A percentile compares a stretch with the other conserved stretches of the same genome.
These are phyloP conservation scores for Euzetes globulus DNA, from an alignment of 2,888 invertebrate genomes.

Conservation along the genomic window DNA sequence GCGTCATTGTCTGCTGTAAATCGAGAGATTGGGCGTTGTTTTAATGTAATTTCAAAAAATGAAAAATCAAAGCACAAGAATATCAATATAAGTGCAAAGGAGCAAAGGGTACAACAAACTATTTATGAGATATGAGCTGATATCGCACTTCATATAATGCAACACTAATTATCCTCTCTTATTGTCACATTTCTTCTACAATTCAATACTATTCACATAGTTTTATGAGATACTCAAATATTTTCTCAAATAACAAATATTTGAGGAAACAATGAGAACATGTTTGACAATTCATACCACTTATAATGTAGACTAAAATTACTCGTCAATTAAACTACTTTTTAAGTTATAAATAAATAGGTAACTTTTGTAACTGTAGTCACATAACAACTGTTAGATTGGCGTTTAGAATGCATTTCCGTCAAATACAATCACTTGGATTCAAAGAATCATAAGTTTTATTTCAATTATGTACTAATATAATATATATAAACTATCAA, in stretches of 20 bases:
- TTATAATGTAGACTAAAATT: too few species aligned
- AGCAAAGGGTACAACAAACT: slow-evolving; percentile 29
- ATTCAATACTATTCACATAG: not conserved
- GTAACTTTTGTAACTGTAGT: too few species aligned
- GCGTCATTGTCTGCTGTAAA: slow-evolving; percentile 29
- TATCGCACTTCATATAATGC: not conserved
- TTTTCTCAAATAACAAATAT: slow-evolving; percentile 3
- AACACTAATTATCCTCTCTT: slow-evolving; percentile 16
- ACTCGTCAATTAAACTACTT: too few species aligned
- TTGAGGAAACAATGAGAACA: not conserved
- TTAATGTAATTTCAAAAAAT: slow-evolving; percentile 24
- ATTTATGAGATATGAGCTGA: slow-evolving; percentile 27
- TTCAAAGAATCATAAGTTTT: too few species aligned
- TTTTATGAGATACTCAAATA: not conserved
- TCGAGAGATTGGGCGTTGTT: slow-evolving; percentile 27
- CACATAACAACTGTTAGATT: too few species aligned
- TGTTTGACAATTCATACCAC: not conserved
- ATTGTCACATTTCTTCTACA: slow-evolving; percentile 9
- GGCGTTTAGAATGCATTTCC: too few species aligned
- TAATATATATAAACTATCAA: too few species aligned
- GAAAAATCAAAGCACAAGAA: slow-evolving; percentile 7
- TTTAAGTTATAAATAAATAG: too few species aligned
- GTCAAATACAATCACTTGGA: too few species aligned
- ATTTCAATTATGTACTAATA: too few species aligned
- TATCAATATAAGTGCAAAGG: slow-evolving; percentile 15